Evolutionary conservation across 2,888 invertebrate species (phyloP).

Genomic region (Dolichopus griseipennis): DNA sequence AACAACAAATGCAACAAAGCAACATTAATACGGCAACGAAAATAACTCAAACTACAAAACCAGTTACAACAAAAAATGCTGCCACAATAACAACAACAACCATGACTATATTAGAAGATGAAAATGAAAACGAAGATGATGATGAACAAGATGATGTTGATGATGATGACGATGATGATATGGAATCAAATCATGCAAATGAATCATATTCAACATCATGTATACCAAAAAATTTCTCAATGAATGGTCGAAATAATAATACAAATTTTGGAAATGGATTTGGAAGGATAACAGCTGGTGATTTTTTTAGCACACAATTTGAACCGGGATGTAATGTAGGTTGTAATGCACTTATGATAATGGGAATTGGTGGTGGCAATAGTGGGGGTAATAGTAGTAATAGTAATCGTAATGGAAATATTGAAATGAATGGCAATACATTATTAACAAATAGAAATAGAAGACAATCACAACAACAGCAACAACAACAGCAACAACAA

Average conservation of each 20-base stretch:
- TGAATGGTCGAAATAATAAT: constrained; percentile 7
- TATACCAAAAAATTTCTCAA: constrained; percentile 2
- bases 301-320: background rate
- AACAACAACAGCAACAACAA: constrained; percentile 19
- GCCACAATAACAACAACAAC: background rate
- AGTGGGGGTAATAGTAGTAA: constrained; percentile 19
- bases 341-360: constrained; percentile 26
- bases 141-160: background rate
- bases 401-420: background rate
- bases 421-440: constrained; percentile 1
- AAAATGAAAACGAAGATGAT: background rate
- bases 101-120: background rate
- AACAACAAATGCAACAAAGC: background rate
- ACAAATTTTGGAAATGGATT: background rate
- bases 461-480: constrained; percentile 17
- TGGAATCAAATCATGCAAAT: background rate
- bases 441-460: background rate
- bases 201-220: constrained; percentile 8
- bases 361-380: constrained; percentile 21
- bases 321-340: constrained; percentile 19
- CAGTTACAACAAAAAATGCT: background rate
- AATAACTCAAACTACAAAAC: background rate
- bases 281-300: constrained; percentile 2
- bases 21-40: background rate
- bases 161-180: constrained; percentile 4